These are phyloP conservation scores for Gymnocephalus cernua DNA, from an alignment of 2,113 vertebrate genomes.

Conservation along the genomic window DNA sequence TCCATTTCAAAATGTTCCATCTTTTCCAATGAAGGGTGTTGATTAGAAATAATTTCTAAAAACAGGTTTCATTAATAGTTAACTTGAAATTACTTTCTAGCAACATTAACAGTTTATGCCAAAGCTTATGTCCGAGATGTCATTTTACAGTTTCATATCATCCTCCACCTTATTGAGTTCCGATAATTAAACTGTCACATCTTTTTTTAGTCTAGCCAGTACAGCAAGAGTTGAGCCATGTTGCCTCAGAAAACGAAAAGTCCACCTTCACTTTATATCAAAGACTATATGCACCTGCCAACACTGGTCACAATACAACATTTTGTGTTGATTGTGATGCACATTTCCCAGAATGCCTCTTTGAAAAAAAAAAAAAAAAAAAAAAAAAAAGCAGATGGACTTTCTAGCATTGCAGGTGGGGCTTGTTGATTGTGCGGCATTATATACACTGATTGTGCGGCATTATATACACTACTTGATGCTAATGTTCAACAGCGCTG, in stretches of 20 bases:
- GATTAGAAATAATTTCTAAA: not conserved
- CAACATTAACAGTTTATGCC: slow-evolving; percentile 14
- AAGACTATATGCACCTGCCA: not conserved
- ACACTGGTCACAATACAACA: not conserved
- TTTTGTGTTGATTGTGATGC: not conserved
- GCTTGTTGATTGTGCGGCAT: too few relatives aligned
- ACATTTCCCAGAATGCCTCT: not conserved
- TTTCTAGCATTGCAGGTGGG: too few relatives aligned
- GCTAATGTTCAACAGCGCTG: not conserved
- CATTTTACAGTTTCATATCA: slow-evolving; percentile 57
- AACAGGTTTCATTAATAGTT: not conserved
- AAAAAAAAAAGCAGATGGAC: too few relatives aligned
- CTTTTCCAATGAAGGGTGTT: not conserved
- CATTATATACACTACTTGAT: not conserved
- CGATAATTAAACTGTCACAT: slow-evolving; percentile 64
- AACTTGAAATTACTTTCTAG: not conserved
- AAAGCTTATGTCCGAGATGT: slow-evolving; percentile 25
- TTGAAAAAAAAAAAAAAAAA: too few relatives aligned
- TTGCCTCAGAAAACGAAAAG: slow-evolving; percentile 33
- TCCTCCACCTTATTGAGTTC: slow-evolving; percentile 47
- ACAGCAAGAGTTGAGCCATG: not conserved
- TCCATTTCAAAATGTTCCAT: not conserved
- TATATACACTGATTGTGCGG: too few relatives aligned
- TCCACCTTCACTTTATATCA: not conserved
- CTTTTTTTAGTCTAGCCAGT: slow-evolving; percentile 7